Evolutionary conservation across 2,797 vertebrate species (phyloP).

Genomic region (Chromobotia macracanthus): DNA sequence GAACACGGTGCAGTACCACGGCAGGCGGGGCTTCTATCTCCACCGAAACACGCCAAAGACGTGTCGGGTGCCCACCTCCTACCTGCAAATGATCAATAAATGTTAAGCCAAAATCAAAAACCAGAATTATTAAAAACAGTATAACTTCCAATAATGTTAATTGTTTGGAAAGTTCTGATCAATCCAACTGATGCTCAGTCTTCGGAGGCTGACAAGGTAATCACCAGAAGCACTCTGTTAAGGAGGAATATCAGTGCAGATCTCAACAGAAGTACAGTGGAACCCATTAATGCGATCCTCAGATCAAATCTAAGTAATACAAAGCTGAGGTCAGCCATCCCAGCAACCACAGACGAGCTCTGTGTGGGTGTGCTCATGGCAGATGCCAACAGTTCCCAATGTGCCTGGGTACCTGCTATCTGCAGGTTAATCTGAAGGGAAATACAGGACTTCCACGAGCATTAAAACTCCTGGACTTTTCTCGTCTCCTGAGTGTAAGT

Average conservation of each 20-base stretch:
- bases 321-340: not conserved
- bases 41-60: conserved; percentile 81
- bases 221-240: not conserved
- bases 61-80: conserved; percentile 79
- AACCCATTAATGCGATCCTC: not conserved
- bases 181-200: not conserved
- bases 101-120: not conserved
- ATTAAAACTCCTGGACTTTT: conserved; percentile 17
- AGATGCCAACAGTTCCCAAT: conserved; percentile 13
- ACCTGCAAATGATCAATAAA: conserved; percentile 68
- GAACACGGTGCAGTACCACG: conserved; percentile 78
- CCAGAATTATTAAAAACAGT: not conserved
- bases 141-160: too few species aligned
- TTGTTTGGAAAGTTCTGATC: not conserved
- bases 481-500: not conserved
- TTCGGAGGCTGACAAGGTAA: not conserved
- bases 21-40: conserved; percentile 79
- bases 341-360: not conserved
- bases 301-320: not conserved
- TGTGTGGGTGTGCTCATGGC: not conserved
- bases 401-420: conserved; percentile 8
- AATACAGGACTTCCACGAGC: not conserved
- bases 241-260: not conserved
- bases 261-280: not conserved
- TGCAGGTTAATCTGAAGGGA: conserved; percentile 11